Base-by-base conservation (phyloP, 2,113 vertebrate species). In the Tragelaphus imberbis region DNA sequence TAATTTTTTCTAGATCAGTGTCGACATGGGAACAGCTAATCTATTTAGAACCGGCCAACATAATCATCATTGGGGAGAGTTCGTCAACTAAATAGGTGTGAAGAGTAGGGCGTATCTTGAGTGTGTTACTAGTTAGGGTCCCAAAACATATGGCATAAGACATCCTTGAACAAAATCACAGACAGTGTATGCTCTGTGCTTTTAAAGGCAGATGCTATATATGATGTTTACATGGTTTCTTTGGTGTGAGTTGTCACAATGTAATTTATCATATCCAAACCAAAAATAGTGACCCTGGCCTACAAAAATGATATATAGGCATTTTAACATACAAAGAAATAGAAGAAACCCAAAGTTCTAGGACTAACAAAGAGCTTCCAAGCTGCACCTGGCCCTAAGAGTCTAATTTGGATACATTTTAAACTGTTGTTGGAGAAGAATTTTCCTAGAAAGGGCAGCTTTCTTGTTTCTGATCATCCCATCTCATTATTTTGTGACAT, bases 61-160 rank as follows among this genome's bases (percentile, higher is more conserved):
- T 91, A 97, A 79, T 96, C 93, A 97, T 95, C 97, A 95, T 97
- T 97, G 94, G 95, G 97, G 94, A 97, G 95, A 95, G 96, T 95
- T 98, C 98, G 97, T 95, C 0, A 94, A 96, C 98, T 98, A 98
- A 98, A 98, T 97, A 98, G 97, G 95, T 98, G 96, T 98, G 97
- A 98, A 88, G 95, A 92, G 90, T 98, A 98, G 97, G 94, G 94
- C 97, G 85, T 96, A 95, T 94, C 95, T 96, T 95, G 90, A 97
- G 98, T 95, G 90, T 97, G 51, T 97, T 97, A 88, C 91, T 95
- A 94, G 90, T 94, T 96, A 96, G 91, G 63, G 94, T 96, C 92
- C 95, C 96, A 96, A 97, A 97, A 96, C 96, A 97, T 96, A 95
- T 98, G 98, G 97, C 97, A 80, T 81, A 30, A 61, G 97, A 58